Evolutionary conservation across 2,113 vertebrate species (phyloP), one percentile per base, ranked within the genome.

Genomic region (Mobula birostris): DNA sequence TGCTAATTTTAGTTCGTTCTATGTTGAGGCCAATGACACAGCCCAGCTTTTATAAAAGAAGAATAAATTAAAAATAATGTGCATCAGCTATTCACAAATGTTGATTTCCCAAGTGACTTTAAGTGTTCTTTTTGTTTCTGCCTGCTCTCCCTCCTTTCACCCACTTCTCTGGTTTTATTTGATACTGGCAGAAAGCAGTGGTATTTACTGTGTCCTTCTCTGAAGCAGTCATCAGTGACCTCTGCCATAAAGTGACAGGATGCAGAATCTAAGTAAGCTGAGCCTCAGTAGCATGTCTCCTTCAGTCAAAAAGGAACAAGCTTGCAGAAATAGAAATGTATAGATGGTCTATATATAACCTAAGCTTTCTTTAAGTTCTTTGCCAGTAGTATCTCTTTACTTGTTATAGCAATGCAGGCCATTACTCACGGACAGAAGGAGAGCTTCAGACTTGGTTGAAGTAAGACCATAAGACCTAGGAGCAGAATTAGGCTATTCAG

Each of bases 71-170:
- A 66, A 68, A 70, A 21, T 66, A 61, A 68, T 61, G 27, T 5
- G 27, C 24, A 90, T 15, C 6, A 66, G 17, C 85, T 90, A 36
- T 72, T 93, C 21, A 48, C 66, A 74, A 72, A 40, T 74, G 7
- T 88, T 68, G n/a, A 66, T 90, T 90, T 90, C 11, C 87, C n/a
- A 68, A 90, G 27, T 48, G 90, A 48, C 21, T 93, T 70, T 93
- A 19, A 72, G 24, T 72, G 66, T 72, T 7, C n/a, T 24, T 29
- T n/a, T 48, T 48, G 72, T 24, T 5, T 11, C 66, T 29, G 9
- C 14, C 12, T 19, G 6, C 14, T 66, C 11, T 87, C 27, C n/a
- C 11, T 36, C 87, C n/a, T 90, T 17, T 32, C 87, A n/a, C 63
- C 90, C 36, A 72, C 19, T 92, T 72, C 3, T 5, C 61, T 66